Percentiles rank a stretch among this genome's conserved stretches.
Evolutionary conservation across 2,888 invertebrate species (phyloP).

Genomic region (Iselma pallidipennis): DNA sequence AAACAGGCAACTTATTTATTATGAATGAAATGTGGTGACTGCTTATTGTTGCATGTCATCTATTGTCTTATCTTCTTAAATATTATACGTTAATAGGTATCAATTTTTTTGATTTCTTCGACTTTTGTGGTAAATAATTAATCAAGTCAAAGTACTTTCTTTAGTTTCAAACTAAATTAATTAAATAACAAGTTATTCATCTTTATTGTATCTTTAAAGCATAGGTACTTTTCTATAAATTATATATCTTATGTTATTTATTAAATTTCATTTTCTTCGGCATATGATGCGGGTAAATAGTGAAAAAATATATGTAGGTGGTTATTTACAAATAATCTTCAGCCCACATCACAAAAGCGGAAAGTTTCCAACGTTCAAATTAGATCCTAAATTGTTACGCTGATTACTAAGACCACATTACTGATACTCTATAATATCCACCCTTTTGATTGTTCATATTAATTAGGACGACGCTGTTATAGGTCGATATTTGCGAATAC

Average conservation of each 20-base stretch:
- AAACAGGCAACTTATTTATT: not conserved
- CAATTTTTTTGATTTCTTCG: not conserved
- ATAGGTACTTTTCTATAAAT: too few relatives aligned
- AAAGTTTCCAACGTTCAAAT: not conserved
- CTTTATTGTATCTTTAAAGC: too few relatives aligned
- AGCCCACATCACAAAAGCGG: too few relatives aligned
- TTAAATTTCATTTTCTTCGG: not conserved
- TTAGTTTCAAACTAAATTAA: not conserved
- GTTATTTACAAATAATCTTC: too few relatives aligned
- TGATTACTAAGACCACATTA: not conserved
- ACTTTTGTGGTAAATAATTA: not conserved
- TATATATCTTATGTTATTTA: not conserved
- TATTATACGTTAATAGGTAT: not conserved
- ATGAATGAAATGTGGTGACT: not conserved
- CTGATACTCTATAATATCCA: too few relatives aligned
- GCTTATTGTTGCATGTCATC: not conserved
- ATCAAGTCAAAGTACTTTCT: not conserved
- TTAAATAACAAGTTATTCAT: not conserved
- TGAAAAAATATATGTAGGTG: not conserved
- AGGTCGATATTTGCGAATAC: slow-evolving; percentile 33
- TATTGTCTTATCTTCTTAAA: not conserved
- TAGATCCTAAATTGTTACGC: not conserved
- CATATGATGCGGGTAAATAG: not conserved
- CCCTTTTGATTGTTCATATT: slow-evolving; percentile 20
- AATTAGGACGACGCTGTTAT: slow-evolving; percentile 10